Conservation (phyloP, 2,888 invertebrate genomes). For the Drosophila heteroneura region DNA sequence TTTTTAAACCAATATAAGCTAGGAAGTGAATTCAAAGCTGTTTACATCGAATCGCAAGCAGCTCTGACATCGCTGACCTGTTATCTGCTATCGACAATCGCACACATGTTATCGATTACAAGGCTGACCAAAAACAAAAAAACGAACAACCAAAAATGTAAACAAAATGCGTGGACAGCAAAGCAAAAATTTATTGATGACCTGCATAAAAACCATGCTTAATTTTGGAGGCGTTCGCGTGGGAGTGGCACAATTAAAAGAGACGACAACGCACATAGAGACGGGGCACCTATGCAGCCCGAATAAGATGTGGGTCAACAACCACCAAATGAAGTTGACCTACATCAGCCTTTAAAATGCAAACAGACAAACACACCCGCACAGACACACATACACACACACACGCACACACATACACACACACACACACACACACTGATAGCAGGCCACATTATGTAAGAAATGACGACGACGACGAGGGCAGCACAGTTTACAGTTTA, state of each 20-base stretch:
- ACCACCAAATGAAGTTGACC: conserved; percentile 79
- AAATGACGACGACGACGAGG: conserved; percentile 51
- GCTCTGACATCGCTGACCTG: conserved; percentile 19
- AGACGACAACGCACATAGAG: conserved; percentile 32
- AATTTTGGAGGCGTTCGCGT: conserved; percentile 38
- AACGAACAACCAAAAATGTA: not conserved
- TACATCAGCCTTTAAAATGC: conserved; percentile 75
- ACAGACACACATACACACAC: conserved; percentile 8
- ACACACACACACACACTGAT: not conserved
- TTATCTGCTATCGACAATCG: conserved; percentile 37
- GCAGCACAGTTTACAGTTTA: conserved; percentile 57
- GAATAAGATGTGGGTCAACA: conserved; percentile 76
- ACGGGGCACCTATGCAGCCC: conserved; percentile 40
- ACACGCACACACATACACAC: conserved; percentile 2
- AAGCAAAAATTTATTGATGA: conserved; percentile 35
- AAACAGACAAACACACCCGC: conserved; percentile 35
- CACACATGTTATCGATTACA: conserved; percentile 30
- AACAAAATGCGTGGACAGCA: conserved; percentile 15
- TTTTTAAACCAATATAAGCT: not conserved
- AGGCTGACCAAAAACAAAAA: conserved; percentile 16
- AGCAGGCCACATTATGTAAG: conserved; percentile 65
- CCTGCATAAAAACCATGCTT: conserved; percentile 29
- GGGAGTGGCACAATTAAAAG: conserved; percentile 45
- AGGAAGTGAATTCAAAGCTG: conserved; percentile 6
- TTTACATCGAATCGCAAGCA: conserved; percentile 35